Evolutionary conservation across 1,140 invertebrate species (phyloP), one percentile per base, ranked within the genome.

Genomic region (Drosophila ananassae): DNA sequence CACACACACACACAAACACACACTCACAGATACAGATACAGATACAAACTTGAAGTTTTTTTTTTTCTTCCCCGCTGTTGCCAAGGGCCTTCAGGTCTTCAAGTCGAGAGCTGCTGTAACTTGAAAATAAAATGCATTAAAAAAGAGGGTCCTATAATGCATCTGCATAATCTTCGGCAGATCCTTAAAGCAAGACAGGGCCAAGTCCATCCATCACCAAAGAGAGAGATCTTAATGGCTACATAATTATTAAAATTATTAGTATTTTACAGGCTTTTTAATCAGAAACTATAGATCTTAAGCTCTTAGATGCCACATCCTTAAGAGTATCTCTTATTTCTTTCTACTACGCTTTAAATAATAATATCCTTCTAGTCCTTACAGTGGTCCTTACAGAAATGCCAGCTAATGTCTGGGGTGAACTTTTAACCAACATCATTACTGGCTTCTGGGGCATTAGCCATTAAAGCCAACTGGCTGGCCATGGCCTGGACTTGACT

Each of bases 391-490:
- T 17, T 17, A 17, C 17, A 17, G 17, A 56, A 73, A 60, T 54
- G 25, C 22, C 46, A 46, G 50, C 54, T 75, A 67, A 75, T 75
- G 73, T 34, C 21, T 55, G 17, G 59, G 59, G 30, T 39, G 55
- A 76, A 58, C 71, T 54, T 67, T 59, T 75, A 75, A 64, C 72
- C 72, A 67, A 46, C 73, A 51, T 75, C 73, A 66, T 75, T 75
- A 75, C 37, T 47, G 60, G 73, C 30, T 75, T 75, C 60, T 32
- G 47, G 62, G 72, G 72, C 9, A 59, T 67, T 37, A 67, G 61
- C 73, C 53, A 66, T 58, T 54, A 75, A 76, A 67, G 55, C 51
- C 63, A 53, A 17, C 41, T 57, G 22, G 52, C 44, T 71, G 67
- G 69, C 63, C 66, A 56, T 69, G 63, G 66, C 59, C 63, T 63